A percentile compares a stretch with the other conserved stretches of the same genome.
Evolutionary conservation across 2,888 invertebrate genomes (phyloP).

Genomic region (Amphipoea oculea): DNA sequence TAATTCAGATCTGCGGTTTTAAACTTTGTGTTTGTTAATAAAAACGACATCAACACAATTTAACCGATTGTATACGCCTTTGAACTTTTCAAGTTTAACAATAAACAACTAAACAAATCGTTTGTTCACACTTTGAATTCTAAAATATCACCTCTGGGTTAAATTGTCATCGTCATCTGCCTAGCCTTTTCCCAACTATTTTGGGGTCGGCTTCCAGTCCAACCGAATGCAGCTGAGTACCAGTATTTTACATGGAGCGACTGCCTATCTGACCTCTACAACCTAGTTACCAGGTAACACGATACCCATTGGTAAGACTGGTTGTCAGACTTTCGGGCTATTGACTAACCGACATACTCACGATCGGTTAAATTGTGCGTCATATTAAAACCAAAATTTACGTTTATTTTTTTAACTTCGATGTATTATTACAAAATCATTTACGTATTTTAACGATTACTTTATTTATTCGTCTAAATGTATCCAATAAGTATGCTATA

Average conservation of each 20-base stretch:
- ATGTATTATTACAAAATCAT: conserved; percentile 48
- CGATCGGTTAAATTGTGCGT: conserved; percentile 4
- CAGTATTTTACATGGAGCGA: not conserved
- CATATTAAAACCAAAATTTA: not conserved
- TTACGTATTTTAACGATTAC: conserved; percentile 47
- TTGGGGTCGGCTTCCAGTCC: not conserved
- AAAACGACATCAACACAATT: not conserved
- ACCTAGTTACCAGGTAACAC: not conserved
- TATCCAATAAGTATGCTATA: conserved; percentile 36
- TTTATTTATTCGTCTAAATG: conserved; percentile 51
- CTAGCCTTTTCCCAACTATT: not conserved
- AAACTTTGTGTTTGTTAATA: not conserved
- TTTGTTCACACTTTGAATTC: not conserved
- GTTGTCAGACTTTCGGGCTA: not conserved
- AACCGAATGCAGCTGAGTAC: not conserved
- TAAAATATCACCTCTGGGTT: not conserved
- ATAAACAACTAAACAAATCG: not conserved
- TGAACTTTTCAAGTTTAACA: not conserved
- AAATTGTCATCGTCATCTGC: not conserved
- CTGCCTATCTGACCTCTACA: not conserved
- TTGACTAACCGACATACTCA: not conserved
- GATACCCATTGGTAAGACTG: not conserved
- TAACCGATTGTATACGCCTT: not conserved
- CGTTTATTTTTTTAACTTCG: conserved; percentile 31
- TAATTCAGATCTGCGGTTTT: conserved; percentile 46